Percentiles rank a stretch among this genome's conserved stretches.
Conservation (phyloP, 1,140 invertebrate genomes). For the Zaprionus kolodkinae region DNA sequence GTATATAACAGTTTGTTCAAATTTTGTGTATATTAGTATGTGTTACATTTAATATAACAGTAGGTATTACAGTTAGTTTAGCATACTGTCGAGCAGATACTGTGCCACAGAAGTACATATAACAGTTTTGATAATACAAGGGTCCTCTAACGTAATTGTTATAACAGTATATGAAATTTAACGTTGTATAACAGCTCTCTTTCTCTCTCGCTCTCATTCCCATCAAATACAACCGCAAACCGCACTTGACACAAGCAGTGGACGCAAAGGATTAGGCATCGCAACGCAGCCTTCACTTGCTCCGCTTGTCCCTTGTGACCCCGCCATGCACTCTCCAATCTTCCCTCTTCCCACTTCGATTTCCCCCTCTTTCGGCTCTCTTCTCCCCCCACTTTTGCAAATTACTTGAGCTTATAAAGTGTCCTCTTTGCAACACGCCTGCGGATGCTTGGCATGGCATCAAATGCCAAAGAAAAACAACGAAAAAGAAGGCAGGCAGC, state of each 20-base stretch:
- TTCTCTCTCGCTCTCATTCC: neutral
- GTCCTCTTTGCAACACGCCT: slow-evolving; percentile 24
- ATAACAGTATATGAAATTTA: no score
- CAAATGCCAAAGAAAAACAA: slow-evolving; percentile 17
- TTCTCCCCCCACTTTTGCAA: slow-evolving; percentile 2
- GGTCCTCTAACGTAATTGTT: no score
- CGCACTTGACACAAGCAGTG: slow-evolving; percentile 28
- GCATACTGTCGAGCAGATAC: no score
- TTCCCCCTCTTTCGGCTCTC: neutral
- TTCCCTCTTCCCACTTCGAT: no score
- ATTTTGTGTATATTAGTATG: no score
- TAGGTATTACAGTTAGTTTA: no score
- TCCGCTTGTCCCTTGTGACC: neutral
- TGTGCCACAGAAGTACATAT: no score
- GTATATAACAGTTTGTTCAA: no score
- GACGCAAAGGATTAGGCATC: slow-evolving; percentile 24
- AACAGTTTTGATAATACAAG: no score
- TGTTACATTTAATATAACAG: no score
- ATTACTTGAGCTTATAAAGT: slow-evolving; percentile 32
- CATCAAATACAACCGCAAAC: slow-evolving; percentile 15
- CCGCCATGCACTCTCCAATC: neutral
- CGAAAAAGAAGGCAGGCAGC: neutral
- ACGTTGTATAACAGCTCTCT: neutral
- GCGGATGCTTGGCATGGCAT: slow-evolving; percentile 31
- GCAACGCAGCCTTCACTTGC: neutral